Evolutionary conservation across 2,888 invertebrate species (phyloP), one percentile per base, ranked within the genome.

Genomic region (Prosopocoilus inquinatus): DNA sequence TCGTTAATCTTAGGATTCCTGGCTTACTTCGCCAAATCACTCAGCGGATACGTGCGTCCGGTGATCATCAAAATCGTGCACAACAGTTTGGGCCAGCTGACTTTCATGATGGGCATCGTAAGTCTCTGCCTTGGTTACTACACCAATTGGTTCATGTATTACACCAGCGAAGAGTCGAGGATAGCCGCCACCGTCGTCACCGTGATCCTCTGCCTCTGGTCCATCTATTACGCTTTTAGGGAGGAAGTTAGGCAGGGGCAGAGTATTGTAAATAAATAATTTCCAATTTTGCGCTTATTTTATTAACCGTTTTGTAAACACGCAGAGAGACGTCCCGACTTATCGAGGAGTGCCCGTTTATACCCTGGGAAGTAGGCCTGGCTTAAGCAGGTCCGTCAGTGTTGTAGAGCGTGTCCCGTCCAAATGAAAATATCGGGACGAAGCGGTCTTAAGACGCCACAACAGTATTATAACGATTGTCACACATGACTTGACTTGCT

Each of bases 51-150:
- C 44, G 56, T 68, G 1, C 62, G 64, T 12, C 68, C 70, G 9
- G 65, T 73, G 12, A 64, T 66, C 53, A 65, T 66, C 13, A 74
- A 74, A 63, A 60, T 73, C 4, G 49, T 65, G 2, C 75, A 76
- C 59, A 75, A 76, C 54, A 45, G 67, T 38, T 28, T 71, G 9
- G 75, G 75, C 8, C 61, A 73, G 5, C 38, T 68, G n/a, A 69
- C 70, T 28, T 75, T 70, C 47, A 62, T 67, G 9, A 64, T 75
- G 4, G 73, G 73, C 5, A 66, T 75, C 15, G 58, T 67, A 2
- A 70, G 73, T 58, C 61, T 74, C 3, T 69, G 68, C 59, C 69
- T 61, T 48, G 72, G 67, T 4, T 74, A 60, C 50, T 72, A 69
- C 54, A 73, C 72, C 3, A 51, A 64, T 32, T 74, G 70, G 68